Evolutionary conservation across 92 coral and sea anemone genomes (phyloP).

Genomic region (Zoanthus gigantus): DNA sequence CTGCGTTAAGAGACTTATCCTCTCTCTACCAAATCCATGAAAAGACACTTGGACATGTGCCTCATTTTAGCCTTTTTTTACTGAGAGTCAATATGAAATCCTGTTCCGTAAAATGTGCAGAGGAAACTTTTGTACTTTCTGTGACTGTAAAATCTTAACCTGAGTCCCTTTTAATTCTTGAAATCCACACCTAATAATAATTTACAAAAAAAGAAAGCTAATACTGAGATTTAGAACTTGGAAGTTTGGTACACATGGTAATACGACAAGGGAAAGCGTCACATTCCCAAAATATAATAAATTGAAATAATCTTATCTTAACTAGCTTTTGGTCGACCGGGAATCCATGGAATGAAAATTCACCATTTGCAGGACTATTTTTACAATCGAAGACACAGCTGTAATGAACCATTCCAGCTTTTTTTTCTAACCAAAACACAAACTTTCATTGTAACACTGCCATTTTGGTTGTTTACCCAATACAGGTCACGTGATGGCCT

Average conservation of each 20-base stretch:
- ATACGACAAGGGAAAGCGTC: too few relatives aligned
- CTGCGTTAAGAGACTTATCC: constrained; percentile 27
- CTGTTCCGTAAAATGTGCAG: constrained; percentile 47
- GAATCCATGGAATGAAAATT: background rate
- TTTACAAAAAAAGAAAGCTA: background rate
- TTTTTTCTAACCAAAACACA: too few relatives aligned
- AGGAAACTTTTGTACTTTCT: constrained; percentile 54
- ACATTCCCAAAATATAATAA: background rate
- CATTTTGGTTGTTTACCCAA: too few relatives aligned
- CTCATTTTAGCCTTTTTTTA: constrained; percentile 32
- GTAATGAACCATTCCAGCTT: too few relatives aligned
- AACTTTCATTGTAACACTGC: too few relatives aligned
- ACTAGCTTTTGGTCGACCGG: background rate
- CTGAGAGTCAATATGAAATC: constrained; percentile 51
- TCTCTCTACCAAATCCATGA: constrained; percentile 31
- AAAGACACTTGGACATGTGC: constrained; percentile 44
- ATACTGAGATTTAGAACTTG: background rate
- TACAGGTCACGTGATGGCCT: too few relatives aligned
- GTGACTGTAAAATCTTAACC: constrained; percentile 54
- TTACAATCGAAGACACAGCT: too few relatives aligned
- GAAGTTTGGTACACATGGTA: too few relatives aligned
- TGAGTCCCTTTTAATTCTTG: constrained; percentile 53
- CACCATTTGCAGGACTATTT: background rate
- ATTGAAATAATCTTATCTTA: background rate
- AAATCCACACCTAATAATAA: constrained; percentile 52